Evolutionary conservation across 2,888 invertebrate genomes (phyloP), one percentile per base, ranked within the genome.

Genomic region (Glaucopsyche alexis): DNA sequence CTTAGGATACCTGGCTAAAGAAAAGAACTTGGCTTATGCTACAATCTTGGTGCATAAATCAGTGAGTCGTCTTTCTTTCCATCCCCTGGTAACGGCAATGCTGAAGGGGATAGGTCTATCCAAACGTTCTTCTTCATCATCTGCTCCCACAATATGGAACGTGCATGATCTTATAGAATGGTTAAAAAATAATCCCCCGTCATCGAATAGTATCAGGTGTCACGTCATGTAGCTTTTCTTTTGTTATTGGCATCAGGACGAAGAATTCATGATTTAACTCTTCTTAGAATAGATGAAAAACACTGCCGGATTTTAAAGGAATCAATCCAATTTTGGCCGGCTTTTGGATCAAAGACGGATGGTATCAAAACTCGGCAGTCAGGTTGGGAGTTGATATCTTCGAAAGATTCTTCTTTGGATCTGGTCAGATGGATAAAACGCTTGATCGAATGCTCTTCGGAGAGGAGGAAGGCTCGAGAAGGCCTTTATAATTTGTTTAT

Each of bases 281-380:
- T 49, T 4, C 4, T 49, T 49, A 49, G 49, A 49, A 49, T 49
- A 13, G 49, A 49, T 49, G 49, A 1, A 49, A 9, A 49, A 49
- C 0, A 49, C 49, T 14, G 49, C 9, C 49, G 49, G 14, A 49
- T 49, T 49, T 49, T 14, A 49, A 14, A 49, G 14, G 49, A 49
- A 49, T 49, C 49, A 14, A 49, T 49, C 49, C 1, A 49, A 49
- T 14, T 11, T 47, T 47, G 13, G 47, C 47, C 47, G 47, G 47
- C 47, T 47, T 47, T 47, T 49, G 49, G 14, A 49, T 49, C 14
- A 14, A 49, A 49, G 49, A 49, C 49, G 14, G 49, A 49, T 49
- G 49, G 49, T 49, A 49, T 49, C 49, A 49, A 49, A 49, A 49
- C 49, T 49, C 49, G 49, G 49, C 49, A 49, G 49, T 49, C 49